phyloP scores from a whole-genome alignment of 2,888 invertebrate genomes.

The Philhelius pedissequus region DNA sequence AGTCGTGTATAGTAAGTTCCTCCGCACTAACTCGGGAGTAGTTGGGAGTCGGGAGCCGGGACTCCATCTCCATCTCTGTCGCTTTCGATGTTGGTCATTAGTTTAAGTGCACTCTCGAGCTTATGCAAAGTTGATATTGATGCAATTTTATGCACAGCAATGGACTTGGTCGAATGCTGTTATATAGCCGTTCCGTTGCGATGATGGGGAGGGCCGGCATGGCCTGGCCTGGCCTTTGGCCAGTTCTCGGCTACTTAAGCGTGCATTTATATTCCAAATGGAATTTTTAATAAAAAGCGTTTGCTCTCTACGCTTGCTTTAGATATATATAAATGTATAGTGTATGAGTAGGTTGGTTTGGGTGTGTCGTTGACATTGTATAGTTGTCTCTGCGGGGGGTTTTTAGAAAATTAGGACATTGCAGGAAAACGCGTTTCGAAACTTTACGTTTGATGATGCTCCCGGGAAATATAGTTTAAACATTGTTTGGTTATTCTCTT shows the following conservation, averaged over 20 bases:
- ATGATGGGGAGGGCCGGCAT: not conserved
- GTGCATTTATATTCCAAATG: conserved; percentile 67
- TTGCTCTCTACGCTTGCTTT: conserved; percentile 17
- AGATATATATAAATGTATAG: not conserved
- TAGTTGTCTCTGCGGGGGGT: conserved; percentile 8
- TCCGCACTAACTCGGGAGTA: conserved; percentile 18
- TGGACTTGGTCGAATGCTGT: conserved; percentile 46
- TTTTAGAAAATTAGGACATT: conserved; percentile 54
- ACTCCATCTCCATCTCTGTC: conserved; percentile 23
- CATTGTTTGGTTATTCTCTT: conserved; percentile 21
- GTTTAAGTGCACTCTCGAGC: conserved; percentile 68
- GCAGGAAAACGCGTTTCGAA: conserved; percentile 4
- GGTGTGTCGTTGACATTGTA: conserved; percentile 3
- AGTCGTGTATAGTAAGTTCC: not conserved
- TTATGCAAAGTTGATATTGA: conserved; percentile 69
- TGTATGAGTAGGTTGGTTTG: not conserved
- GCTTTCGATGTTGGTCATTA: conserved; percentile 65
- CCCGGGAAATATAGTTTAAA: conserved; percentile 39
- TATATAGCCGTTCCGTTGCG: not conserved
- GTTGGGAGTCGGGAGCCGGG: too few species aligned
- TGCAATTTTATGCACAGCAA: conserved; percentile 67
- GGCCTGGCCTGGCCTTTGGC: conserved; percentile 7
- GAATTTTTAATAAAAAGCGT: conserved; percentile 62
- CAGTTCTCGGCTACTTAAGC: conserved; percentile 56
- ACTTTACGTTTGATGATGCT: conserved; percentile 49